These are phyloP conservation scores for Pelusios castaneus DNA, from an alignment of 2,113 vertebrate species.

Conservation along the genomic window DNA sequence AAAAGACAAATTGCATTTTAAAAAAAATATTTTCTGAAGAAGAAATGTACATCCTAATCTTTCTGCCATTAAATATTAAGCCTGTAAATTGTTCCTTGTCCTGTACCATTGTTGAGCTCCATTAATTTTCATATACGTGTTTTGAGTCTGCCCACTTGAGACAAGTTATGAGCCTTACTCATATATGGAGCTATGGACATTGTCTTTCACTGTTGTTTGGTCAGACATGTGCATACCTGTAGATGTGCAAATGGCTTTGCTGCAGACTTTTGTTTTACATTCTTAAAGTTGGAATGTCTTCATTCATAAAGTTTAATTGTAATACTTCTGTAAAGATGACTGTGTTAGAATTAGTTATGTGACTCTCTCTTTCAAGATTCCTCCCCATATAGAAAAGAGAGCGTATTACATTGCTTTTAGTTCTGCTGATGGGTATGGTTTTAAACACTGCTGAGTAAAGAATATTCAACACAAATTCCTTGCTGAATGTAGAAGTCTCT, in stretches of 20 bases:
- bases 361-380: background rate
- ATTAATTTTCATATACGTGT: background rate
- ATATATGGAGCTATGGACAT: background rate
- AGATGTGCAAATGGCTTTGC: background rate
- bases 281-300: background rate
- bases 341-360: background rate
- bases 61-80: background rate
- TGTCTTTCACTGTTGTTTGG: background rate
- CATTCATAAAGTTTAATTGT: background rate
- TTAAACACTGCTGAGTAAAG: background rate
- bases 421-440: background rate
- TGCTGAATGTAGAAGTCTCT: background rate
- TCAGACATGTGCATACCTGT: background rate
- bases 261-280: background rate
- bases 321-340: background rate
- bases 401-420: background rate
- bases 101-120: background rate
- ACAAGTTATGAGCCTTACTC: background rate
- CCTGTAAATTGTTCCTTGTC: background rate
- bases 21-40: background rate
- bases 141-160: background rate
- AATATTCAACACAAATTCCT: background rate
- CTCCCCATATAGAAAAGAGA: background rate
- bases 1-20: slow-evolving; percentile 14
- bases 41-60: background rate